Base-by-base conservation (phyloP, 2,888 invertebrate species). In the Acheta domesticus region DNA sequence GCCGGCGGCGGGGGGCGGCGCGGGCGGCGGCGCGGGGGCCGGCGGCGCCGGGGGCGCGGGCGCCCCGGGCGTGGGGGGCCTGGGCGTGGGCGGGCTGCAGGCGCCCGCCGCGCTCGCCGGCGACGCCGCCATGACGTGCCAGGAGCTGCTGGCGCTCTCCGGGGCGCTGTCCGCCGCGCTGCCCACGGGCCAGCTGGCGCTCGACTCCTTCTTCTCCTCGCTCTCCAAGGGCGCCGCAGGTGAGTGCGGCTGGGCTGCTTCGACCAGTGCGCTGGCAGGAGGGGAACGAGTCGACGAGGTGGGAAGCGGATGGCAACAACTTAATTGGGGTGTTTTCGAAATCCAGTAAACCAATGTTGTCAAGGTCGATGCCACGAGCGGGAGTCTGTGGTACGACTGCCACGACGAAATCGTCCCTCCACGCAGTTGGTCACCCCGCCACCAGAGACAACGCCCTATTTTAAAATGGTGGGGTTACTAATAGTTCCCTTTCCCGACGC, bases 141-240 rank as follows among this genome's bases (percentile, higher is more conserved):
- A 96, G 87, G 96, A 96, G 87, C 89, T 97, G 49, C 89, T 97
- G 81, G 97, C 97, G n/a, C 89, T 97, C 79, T 94, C 95, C 77
- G 97, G 97, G 14, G 96, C 96, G 0, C 91, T 97, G 79, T 96
- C 96, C 82, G 97, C 97, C 0, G 96, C 96, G 0, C 87, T 96
- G 82, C 96, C 96, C 2, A 96, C 96, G 8, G 95, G 95, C 23
- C 95, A 94, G 86, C 91, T 93, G 75, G 94, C 94, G 19, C 84
- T 86, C 74, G 94, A 95, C 85, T 93, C 94, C 0, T 94, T 95
- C 87, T 93, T 95, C 84, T 92, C 92, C 84, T 94, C 94, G 77
- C 88, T 95, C 77, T 93, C 93, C 14, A 94, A 94, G 85, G 94
- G 93, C 83, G 92, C 76, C 83, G 92, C 76, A 12, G 75, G 75